A percentile compares a stretch with the other conserved stretches of the same genome.
Conservation (phyloP, 2,797 vertebrate species). For the Babyrousa celebensis region DNA sequence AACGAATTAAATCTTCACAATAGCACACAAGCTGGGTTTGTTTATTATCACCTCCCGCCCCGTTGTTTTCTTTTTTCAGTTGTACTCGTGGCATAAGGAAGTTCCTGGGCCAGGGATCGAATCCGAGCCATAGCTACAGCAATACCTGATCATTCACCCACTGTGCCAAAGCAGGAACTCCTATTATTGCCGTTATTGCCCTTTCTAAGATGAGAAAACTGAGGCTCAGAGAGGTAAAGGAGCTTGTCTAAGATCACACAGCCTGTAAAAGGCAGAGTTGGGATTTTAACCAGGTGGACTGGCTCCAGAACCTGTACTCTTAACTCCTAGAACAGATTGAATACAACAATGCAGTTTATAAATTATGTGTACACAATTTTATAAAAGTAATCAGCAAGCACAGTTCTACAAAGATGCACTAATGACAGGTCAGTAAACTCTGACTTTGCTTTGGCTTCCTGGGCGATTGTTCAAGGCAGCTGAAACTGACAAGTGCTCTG, state of each 20-base stretch:
- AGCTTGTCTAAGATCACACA: constrained; percentile 47
- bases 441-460: constrained; percentile 72
- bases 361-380: constrained; percentile 65
- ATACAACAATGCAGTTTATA: constrained; percentile 62
- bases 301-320: constrained; percentile 4
- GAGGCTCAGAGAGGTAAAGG: constrained; percentile 40
- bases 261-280: neutral
- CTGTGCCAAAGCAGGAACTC: too few relatives aligned
- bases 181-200: neutral
- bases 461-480: constrained; percentile 86
- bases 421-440: constrained; percentile 73
- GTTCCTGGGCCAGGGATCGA: too few relatives aligned
- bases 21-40: neutral
- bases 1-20: constrained; percentile 53
- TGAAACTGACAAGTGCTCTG: constrained; percentile 90
- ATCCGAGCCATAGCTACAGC: too few relatives aligned
- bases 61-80: too few relatives aligned
- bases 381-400: constrained; percentile 68
- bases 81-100: too few relatives aligned
- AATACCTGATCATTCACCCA: too few relatives aligned
- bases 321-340: neutral
- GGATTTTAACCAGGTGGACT: constrained; percentile 47
- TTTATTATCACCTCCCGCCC: neutral
- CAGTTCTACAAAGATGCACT: constrained; percentile 67
- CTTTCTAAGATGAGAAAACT: constrained; percentile 45